A percentile compares a stretch with the other conserved stretches of the same genome.
phyloP scores from a whole-genome alignment of 2,797 vertebrate species.

The Lindbergichthys nudifrons region DNA sequence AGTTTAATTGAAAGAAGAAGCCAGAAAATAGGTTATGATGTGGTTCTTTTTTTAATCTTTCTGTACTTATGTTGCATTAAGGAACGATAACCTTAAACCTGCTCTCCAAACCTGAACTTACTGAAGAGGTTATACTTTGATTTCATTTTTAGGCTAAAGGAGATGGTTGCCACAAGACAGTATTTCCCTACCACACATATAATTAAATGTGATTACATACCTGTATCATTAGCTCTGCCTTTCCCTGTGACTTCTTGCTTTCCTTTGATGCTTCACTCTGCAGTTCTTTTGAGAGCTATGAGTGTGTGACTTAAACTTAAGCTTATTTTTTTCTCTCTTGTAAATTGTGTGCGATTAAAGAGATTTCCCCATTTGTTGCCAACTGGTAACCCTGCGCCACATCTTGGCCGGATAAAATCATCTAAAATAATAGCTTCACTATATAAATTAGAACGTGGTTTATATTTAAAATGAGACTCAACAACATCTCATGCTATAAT shows the following conservation, averaged over 20 bases:
- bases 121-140: conserved; percentile 26
- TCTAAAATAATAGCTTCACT: conserved; percentile 19
- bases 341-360: conserved; percentile 64
- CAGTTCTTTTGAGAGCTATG: conserved; percentile 35
- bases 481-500: background rate
- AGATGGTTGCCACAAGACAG: conserved; percentile 25
- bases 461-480: conserved; percentile 2
- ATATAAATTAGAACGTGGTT: conserved; percentile 12
- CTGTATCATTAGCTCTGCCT: conserved; percentile 46
- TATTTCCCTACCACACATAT: conserved; percentile 43
- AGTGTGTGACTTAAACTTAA: conserved; percentile 54
- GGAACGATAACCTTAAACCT: conserved; percentile 30
- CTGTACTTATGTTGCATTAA: conserved; percentile 27
- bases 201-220: conserved; percentile 63
- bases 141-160: conserved; percentile 16
- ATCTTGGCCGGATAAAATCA: conserved; percentile 32
- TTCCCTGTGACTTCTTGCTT: conserved; percentile 41
- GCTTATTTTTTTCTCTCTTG: conserved; percentile 57
- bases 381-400: conserved; percentile 25
- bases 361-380: conserved; percentile 49
- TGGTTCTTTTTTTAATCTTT: conserved; percentile 12
- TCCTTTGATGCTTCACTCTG: conserved; percentile 49
- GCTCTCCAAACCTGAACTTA: conserved; percentile 18
- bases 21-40: conserved; percentile 28
- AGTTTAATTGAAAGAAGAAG: background rate